Conservation (phyloP, 2,797 vertebrate species). For the Helicolenus hilgendorfi region DNA sequence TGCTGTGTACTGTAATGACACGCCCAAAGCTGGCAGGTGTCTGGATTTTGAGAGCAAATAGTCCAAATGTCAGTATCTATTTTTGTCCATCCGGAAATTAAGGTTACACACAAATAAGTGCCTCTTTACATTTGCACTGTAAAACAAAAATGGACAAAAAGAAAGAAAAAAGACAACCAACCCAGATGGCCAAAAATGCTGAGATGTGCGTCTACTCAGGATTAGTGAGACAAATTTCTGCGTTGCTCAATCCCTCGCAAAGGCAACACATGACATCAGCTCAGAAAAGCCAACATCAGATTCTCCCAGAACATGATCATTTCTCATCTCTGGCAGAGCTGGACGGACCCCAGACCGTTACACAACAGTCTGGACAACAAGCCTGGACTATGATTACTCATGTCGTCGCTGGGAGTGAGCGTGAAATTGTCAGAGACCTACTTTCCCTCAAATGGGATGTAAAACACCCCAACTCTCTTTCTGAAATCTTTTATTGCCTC, state of each 20-base stretch:
- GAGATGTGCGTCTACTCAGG: neutral
- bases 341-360: constrained; percentile 50
- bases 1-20: neutral
- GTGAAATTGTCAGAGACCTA: constrained; percentile 56
- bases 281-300: neutral
- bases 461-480: constrained; percentile 25
- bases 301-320: constrained; percentile 33
- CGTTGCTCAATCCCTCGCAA: constrained; percentile 17
- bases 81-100: neutral
- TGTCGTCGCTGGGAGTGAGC: constrained; percentile 46
- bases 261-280: constrained; percentile 43
- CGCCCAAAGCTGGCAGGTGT: neutral
- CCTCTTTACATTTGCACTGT: neutral
- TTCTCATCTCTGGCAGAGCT: constrained; percentile 51
- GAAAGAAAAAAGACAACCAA: neutral
- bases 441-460: constrained; percentile 37
- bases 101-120: neutral
- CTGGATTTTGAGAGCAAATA: neutral
- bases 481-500: constrained; percentile 29
- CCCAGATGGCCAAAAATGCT: neutral
- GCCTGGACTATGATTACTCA: constrained; percentile 40
- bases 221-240: constrained; percentile 1
- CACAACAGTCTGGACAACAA: constrained; percentile 50
- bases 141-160: neutral
- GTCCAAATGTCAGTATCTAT: constrained; percentile 1